A percentile compares a stretch with the other conserved stretches of the same genome.
phyloP scores from a whole-genome alignment of 1,140 invertebrate genomes.

The Dinoponera quadriceps region DNA sequence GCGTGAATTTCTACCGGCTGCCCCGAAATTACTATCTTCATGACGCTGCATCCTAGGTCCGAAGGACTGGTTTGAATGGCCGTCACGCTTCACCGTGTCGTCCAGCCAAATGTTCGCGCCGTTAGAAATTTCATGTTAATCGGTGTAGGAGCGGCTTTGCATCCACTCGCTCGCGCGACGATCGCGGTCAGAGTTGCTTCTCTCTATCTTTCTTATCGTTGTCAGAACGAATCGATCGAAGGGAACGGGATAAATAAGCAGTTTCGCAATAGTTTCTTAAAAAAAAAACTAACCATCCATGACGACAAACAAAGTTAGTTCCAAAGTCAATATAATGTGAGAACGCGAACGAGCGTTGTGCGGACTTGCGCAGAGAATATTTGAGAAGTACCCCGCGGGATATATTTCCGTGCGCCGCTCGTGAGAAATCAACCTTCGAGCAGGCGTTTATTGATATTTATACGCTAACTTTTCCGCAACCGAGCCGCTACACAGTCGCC shows the following conservation, averaged over 20 bases:
- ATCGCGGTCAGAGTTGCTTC: not conserved
- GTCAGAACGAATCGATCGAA: not conserved
- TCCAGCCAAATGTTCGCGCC: constrained; percentile 53
- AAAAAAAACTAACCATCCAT: not conserved
- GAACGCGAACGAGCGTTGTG: not conserved
- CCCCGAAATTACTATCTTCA: constrained; percentile 66
- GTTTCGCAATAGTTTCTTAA: too few species aligned
- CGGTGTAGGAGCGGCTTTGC: constrained; percentile 25
- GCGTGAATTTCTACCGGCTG: constrained; percentile 66
- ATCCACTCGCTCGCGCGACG: not conserved
- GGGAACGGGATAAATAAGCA: constrained; percentile 24
- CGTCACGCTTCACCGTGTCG: constrained; percentile 61
- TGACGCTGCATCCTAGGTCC: constrained; percentile 43
- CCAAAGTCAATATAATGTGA: not conserved
- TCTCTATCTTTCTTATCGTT: not conserved
- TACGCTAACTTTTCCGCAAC: constrained; percentile 65
- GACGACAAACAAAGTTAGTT: constrained; percentile 13
- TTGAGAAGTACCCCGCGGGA: constrained; percentile 24
- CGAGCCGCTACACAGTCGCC: constrained; percentile 44
- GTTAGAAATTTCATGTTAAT: constrained; percentile 67
- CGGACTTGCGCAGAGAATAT: constrained; percentile 32
- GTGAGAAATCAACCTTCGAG: constrained; percentile 62
- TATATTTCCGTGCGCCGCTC: constrained; percentile 51
- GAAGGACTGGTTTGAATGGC: constrained; percentile 63
- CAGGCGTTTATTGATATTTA: constrained; percentile 74